Percentiles rank a stretch among this genome's conserved stretches.
Evolutionary conservation across 2,888 invertebrate genomes (phyloP).

Genomic region (Melieria omissa): DNA sequence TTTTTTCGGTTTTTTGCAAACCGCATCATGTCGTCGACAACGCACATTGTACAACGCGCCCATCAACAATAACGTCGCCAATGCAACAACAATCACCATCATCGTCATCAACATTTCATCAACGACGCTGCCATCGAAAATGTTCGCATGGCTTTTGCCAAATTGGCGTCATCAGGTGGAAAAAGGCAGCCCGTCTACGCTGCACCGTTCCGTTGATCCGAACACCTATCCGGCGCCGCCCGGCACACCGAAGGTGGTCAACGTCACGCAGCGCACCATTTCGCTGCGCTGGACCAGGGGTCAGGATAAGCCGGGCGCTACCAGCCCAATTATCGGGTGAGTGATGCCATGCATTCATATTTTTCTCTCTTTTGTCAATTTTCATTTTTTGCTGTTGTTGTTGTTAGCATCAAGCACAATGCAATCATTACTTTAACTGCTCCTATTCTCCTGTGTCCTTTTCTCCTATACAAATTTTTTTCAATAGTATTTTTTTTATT

Average conservation of each 20-base stretch:
- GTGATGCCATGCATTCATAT: constrained; percentile 43
- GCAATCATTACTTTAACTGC: not conserved
- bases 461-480: not conserved
- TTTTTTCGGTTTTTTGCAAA: too few species aligned
- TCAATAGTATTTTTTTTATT: not conserved
- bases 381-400: constrained; percentile 7
- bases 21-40: not conserved
- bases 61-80: not conserved
- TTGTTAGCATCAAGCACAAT: too few species aligned
- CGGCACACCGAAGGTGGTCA: constrained; percentile 75
- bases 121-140: constrained; percentile 8
- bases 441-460: not conserved
- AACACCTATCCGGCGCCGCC: constrained; percentile 79
- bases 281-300: constrained; percentile 74
- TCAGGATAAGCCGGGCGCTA: constrained; percentile 68
- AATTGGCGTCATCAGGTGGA: constrained; percentile 58
- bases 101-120: constrained; percentile 14
- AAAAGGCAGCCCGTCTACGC: constrained; percentile 68
- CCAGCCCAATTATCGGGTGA: constrained; percentile 66
- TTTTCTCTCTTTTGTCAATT: not conserved
- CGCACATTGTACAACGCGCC: not conserved
- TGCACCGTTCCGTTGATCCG: constrained; percentile 79
- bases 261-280: constrained; percentile 74
- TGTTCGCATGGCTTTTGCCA: not conserved
- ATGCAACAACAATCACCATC: constrained; percentile 7